Conservation (phyloP, 2,888 invertebrate species). For the Ferdinandea cuprea region DNA sequence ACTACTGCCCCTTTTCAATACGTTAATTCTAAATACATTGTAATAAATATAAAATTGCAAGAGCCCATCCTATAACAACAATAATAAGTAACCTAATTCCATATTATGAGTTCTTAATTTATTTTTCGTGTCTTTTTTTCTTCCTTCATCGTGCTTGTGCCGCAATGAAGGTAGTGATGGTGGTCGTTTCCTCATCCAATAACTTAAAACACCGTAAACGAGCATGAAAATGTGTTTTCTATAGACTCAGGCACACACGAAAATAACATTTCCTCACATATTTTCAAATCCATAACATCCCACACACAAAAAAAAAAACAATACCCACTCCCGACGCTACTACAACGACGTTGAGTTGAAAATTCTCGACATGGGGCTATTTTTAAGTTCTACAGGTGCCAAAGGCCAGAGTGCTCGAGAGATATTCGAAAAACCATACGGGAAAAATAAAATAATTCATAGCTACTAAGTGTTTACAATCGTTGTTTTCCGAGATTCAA, state of each 20-base stretch:
- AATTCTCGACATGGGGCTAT: slow-evolving; percentile 69
- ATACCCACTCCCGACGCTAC: slow-evolving; percentile 19
- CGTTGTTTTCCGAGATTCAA: slow-evolving; percentile 55
- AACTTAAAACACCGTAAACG: slow-evolving; percentile 63
- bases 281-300: slow-evolving; percentile 66
- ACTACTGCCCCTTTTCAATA: not conserved
- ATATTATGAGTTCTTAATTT: slow-evolving; percentile 36
- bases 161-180: slow-evolving; percentile 17
- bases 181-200: slow-evolving; percentile 62
- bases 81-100: slow-evolving; percentile 53
- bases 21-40: not conserved
- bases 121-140: slow-evolving; percentile 18
- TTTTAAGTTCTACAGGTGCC: slow-evolving; percentile 73
- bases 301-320: slow-evolving; percentile 44
- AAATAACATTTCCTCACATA: slow-evolving; percentile 71
- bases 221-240: slow-evolving; percentile 60
- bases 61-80: slow-evolving; percentile 32
- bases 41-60: slow-evolving; percentile 24
- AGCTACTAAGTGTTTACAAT: slow-evolving; percentile 72
- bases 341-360: slow-evolving; percentile 17
- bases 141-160: slow-evolving; percentile 21
- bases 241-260: slow-evolving; percentile 51
- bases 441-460: slow-evolving; percentile 64
- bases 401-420: slow-evolving; percentile 55
- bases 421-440: slow-evolving; percentile 56